Evolutionary conservation across 2,113 vertebrate species (phyloP).

Genomic region (Peromyscus maniculatus): DNA sequence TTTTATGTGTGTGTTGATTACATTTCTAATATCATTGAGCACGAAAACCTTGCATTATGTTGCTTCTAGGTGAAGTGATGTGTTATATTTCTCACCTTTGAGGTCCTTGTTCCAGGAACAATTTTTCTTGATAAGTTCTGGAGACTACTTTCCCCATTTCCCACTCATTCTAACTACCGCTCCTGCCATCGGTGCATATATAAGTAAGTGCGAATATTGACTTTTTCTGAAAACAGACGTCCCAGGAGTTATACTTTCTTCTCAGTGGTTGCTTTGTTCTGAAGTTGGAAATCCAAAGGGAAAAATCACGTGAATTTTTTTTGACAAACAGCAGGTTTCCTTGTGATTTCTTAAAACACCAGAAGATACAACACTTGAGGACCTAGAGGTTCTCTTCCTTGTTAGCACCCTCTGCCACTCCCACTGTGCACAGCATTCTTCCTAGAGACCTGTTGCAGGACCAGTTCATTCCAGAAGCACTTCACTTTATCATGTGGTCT

Average conservation of each 20-base stretch:
- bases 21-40: background rate
- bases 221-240: background rate
- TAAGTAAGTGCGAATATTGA: background rate
- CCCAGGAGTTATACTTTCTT: conserved; percentile 32
- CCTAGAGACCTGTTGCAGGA: background rate
- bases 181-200: background rate
- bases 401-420: accelerated
- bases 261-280: conserved; percentile 21
- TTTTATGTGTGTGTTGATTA: conserved; percentile 5
- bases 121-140: background rate
- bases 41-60: background rate
- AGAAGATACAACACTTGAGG: background rate
- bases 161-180: background rate
- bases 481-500: background rate
- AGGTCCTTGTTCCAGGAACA: background rate
- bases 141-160: background rate
- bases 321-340: background rate
- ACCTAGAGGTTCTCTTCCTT: background rate
- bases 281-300: conserved; percentile 41
- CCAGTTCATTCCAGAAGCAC: background rate
- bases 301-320: background rate
- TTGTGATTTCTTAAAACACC: background rate
- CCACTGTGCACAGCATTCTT: background rate
- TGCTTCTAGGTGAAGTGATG: background rate
- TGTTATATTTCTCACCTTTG: background rate